Conservation (phyloP, 2,797 vertebrate genomes). For the Threskiornis aethiopicus region DNA sequence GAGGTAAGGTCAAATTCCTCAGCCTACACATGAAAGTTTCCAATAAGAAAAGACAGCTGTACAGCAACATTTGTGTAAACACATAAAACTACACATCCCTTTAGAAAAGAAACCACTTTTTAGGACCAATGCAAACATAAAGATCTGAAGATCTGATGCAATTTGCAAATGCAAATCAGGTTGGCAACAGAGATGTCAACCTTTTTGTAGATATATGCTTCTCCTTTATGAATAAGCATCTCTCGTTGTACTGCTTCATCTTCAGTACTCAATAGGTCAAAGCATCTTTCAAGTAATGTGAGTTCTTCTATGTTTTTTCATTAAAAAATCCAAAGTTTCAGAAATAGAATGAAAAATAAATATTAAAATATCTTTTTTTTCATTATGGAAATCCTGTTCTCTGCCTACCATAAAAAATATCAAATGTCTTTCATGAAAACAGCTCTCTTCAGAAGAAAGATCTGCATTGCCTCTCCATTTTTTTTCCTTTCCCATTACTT, state of each 20-base stretch:
- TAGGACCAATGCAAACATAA: neutral
- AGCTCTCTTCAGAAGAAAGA: neutral
- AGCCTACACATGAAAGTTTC: neutral
- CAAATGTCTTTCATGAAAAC: neutral
- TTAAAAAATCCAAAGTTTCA: neutral
- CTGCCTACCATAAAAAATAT: neutral
- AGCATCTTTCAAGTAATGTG: neutral
- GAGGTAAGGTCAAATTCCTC: neutral
- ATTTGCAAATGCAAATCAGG: neutral
- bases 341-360: neutral
- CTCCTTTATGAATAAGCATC: neutral
- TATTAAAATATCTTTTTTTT: neutral
- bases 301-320: neutral
- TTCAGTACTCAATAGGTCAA: neutral
- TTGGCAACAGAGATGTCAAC: neutral
- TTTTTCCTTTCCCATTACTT: neutral
- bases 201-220: neutral
- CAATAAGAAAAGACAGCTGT: neutral
- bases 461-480: neutral
- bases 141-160: neutral
- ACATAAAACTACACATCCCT: neutral
- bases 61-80: neutral
- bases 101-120: neutral
- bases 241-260: neutral
- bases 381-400: neutral